Evolutionary conservation across 2,797 vertebrate species (phyloP).

Genomic region (Myiotriccus ornatus): DNA sequence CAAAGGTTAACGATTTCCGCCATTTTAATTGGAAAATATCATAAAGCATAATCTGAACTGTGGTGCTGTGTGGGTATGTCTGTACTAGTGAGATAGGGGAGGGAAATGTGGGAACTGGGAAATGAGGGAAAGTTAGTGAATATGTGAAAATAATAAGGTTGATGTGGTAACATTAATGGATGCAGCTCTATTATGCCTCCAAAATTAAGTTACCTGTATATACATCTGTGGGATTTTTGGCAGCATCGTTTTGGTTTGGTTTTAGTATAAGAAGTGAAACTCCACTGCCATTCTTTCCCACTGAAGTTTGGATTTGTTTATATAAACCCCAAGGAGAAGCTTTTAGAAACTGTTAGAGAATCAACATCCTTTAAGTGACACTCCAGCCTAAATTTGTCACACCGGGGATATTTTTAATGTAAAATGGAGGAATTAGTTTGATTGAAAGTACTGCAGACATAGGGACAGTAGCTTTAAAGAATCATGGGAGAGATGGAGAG

Average conservation of each 20-base stretch:
- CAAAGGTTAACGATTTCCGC: neutral
- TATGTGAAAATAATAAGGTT: neutral
- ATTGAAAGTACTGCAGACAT: neutral
- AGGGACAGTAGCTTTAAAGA: neutral
- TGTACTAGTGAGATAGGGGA: neutral
- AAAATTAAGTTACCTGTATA: neutral
- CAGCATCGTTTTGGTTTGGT: neutral
- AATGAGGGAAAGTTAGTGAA: neutral
- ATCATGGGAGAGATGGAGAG: fast-evolving
- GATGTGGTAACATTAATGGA: neutral
- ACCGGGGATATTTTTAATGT: neutral
- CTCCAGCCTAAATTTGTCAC: neutral
- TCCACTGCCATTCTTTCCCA: neutral
- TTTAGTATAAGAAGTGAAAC: neutral
- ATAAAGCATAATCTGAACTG: neutral
- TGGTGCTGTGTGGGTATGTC: neutral
- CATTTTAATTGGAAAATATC: neutral
- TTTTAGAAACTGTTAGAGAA: neutral
- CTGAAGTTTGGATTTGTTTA: neutral
- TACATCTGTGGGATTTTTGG: neutral
- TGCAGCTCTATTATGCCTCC: neutral
- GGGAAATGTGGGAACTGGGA: neutral
- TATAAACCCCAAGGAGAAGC: neutral
- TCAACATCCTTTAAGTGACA: neutral
- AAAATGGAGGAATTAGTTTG: neutral